phyloP scores from a whole-genome alignment of 2,888 invertebrate species.

The Tineola bisselliella region DNA sequence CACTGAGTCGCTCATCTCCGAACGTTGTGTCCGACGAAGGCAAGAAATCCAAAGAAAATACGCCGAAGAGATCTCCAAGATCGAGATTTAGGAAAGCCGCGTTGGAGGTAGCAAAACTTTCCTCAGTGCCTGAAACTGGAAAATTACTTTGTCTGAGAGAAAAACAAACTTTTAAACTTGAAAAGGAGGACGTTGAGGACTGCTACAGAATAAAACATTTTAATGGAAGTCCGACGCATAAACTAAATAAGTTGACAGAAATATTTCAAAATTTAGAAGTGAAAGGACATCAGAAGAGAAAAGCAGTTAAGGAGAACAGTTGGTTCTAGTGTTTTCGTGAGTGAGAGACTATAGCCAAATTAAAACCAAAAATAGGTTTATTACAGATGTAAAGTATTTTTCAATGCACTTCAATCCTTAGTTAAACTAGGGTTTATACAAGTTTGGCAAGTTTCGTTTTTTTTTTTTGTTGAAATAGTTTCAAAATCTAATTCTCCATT shows the following conservation, averaged over 20 bases:
- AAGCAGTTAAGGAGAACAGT: constrained; percentile 56
- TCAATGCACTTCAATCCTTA: too few relatives aligned
- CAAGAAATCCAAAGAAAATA: constrained; percentile 7
- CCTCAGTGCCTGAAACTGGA: constrained; percentile 49
- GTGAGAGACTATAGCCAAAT: constrained; percentile 7
- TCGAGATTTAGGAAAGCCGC: constrained; percentile 56
- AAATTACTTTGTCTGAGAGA: constrained; percentile 50
- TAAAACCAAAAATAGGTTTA: too few relatives aligned
- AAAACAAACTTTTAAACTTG: constrained; percentile 34
- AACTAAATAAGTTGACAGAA: constrained; percentile 48
- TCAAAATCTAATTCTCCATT: too few relatives aligned
- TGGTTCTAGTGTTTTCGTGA: constrained; percentile 59
- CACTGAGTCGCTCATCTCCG: constrained; percentile 18
- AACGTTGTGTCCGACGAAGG: constrained; percentile 17
- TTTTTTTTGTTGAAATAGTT: too few relatives aligned
- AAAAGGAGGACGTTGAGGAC: constrained; percentile 28
- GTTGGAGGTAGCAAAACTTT: constrained; percentile 45
- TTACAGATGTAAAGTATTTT: too few relatives aligned
- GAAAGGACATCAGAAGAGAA: constrained; percentile 46
- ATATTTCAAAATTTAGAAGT: constrained; percentile 55
- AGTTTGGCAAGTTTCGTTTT: too few relatives aligned
- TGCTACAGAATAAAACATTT: constrained; percentile 35
- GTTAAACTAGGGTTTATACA: too few relatives aligned
- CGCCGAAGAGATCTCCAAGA: constrained; percentile 41
- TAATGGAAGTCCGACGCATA: constrained; percentile 42